Evolutionary conservation across 2,888 invertebrate genomes (phyloP).

Genomic region (Cataglyphis albicans): DNA sequence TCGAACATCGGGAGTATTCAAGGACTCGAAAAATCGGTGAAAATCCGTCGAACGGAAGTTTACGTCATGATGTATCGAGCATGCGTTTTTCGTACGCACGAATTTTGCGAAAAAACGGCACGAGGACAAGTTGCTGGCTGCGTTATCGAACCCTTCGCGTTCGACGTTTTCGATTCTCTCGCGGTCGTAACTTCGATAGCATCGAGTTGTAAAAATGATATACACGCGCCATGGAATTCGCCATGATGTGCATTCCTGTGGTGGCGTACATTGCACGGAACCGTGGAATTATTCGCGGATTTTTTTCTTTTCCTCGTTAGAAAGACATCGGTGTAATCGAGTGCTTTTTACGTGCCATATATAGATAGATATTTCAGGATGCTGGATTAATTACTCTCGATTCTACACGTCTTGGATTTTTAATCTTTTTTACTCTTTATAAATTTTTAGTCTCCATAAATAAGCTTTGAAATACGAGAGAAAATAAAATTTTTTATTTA

Average conservation of each 20-base stretch:
- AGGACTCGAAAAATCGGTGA: not conserved
- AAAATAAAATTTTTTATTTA: not conserved
- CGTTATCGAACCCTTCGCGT: conserved; percentile 66
- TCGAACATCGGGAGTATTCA: not conserved
- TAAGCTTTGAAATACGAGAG: not conserved
- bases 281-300: conserved; percentile 22
- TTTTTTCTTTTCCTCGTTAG: conserved; percentile 4
- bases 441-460: not conserved
- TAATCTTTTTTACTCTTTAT: not conserved
- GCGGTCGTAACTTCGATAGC: conserved; percentile 68
- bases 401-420: not conserved
- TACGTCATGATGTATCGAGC: conserved; percentile 8
- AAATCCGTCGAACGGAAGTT: conserved; percentile 31
- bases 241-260: conserved; percentile 28
- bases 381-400: conserved; percentile 13
- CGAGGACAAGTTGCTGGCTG: conserved; percentile 61
- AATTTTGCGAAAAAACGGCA: conserved; percentile 35
- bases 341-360: conserved; percentile 1
- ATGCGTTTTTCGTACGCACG: conserved; percentile 34
- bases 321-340: conserved; percentile 24
- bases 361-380: not conserved
- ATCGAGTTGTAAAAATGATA: conserved; percentile 66
- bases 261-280: not conserved
- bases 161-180: conserved; percentile 64
- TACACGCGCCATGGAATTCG: conserved; percentile 33